Base-by-base conservation (phyloP, 2,888 invertebrate genomes). In the Diploptera punctata region DNA sequence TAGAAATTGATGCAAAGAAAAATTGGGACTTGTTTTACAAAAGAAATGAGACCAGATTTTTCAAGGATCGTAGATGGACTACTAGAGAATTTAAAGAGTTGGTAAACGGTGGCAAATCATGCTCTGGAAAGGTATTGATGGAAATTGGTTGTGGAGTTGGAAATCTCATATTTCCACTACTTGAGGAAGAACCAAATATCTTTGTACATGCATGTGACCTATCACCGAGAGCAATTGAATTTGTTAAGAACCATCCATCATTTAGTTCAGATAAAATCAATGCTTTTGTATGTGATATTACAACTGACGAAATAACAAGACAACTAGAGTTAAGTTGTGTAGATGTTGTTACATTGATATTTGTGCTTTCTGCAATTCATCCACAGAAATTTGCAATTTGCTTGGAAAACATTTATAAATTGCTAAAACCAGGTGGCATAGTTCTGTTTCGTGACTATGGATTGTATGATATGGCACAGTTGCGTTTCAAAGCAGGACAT, bases 21-120 rank as follows among this genome's bases (percentile, higher is more conserved):
- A 90, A 97, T 80, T 99, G 98, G 98, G 98, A 98, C 82, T 85
- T 97, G 68, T 99, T 99, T 83, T 99, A 98, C 82, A 98, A 98
- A 83, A 86, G 98, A 73, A 98, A 99, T 80, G 93, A 94, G 78
- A 94, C 92, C 0, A 89, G 93, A 78, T 98, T 99, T 82, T 99
- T 98, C 80, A 94, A 94, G 83, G 97, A 98, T 83, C 88, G 98
- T 18, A 96, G 97, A 81, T 99, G 99, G 99, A 98, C 97, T 1
- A 93, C 92, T 74, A 87, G 96, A 80, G 99, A 99, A 85, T 98
- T 99, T 84, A 85, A 90, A 77, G 95, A 96, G 80, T 84, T 98
- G 18, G 84, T 91, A 72, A 84, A 85, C 71, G 61, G 44, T 52
- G 57, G 70, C 13, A 38, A 33, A n/a, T 44, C 60, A 0, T 16